These are phyloP conservation scores for Xiphydria camelus DNA, from an alignment of 2,888 invertebrate species.

Conservation along the genomic window DNA sequence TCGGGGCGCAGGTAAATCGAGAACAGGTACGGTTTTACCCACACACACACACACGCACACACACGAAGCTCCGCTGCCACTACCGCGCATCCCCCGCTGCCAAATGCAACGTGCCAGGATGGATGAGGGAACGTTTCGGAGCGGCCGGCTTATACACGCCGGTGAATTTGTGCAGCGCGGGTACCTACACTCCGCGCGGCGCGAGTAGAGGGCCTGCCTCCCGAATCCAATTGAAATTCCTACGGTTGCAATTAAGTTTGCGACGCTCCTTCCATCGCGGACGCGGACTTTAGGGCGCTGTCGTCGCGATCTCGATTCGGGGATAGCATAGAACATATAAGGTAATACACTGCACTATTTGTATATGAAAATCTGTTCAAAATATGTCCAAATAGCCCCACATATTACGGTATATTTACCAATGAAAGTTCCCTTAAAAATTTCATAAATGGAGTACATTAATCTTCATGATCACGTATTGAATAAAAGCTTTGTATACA, in stretches of 20 bases:
- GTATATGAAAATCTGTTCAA: too few species aligned
- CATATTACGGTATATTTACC: too few species aligned
- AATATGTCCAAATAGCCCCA: too few species aligned
- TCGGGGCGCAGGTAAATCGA: slow-evolving; percentile 28
- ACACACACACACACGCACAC: slow-evolving; percentile 6
- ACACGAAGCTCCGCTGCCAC: slow-evolving; percentile 18
- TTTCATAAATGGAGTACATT: too few species aligned
- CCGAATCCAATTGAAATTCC: slow-evolving; percentile 1
- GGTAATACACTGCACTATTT: too few species aligned
- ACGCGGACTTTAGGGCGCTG: too few species aligned
- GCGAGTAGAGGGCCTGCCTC: too few species aligned
- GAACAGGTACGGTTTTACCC: slow-evolving; percentile 25
- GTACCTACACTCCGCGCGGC: background rate
- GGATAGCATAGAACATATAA: too few species aligned
- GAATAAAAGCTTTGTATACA: too few species aligned
- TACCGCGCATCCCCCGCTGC: slow-evolving; percentile 13
- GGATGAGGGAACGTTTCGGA: slow-evolving; percentile 30
- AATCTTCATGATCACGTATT: too few species aligned
- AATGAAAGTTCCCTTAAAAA: too few species aligned
- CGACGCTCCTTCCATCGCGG: background rate
- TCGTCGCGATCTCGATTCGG: too few species aligned
- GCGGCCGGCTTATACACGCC: slow-evolving; percentile 14
- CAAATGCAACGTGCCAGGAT: slow-evolving; percentile 18
- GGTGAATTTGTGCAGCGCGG: background rate
- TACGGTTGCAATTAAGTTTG: slow-evolving; percentile 2